Conservation (phyloP, 2,888 invertebrate genomes). For the Xanthorhoe designata region DNA sequence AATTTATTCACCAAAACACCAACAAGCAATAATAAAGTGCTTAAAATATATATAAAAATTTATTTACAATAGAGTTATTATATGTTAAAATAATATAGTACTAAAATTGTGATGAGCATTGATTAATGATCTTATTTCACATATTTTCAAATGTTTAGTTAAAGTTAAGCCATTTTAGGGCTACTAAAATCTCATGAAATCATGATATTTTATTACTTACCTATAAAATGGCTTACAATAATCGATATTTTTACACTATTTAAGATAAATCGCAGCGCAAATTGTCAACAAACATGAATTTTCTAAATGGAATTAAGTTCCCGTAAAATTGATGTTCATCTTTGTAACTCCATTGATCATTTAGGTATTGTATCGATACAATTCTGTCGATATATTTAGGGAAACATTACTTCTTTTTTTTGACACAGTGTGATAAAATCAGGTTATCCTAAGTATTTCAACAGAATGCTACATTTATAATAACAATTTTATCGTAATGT, state of each 20-base stretch:
- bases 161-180: conserved; percentile 48
- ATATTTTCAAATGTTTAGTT: conserved; percentile 83
- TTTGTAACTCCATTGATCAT: conserved; percentile 59
- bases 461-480: conserved; percentile 50
- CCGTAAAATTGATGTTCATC: conserved; percentile 66
- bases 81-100: conserved; percentile 37
- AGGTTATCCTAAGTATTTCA: background rate
- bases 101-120: conserved; percentile 75
- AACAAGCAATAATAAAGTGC: conserved; percentile 56
- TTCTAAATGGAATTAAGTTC: conserved; percentile 84
- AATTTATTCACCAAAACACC: conserved; percentile 35
- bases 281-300: conserved; percentile 58
- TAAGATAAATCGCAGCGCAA: conserved; percentile 55
- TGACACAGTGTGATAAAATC: background rate
- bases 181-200: conserved; percentile 52
- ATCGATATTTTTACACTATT: conserved; percentile 50
- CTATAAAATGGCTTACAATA: no score
- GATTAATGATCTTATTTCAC: conserved; percentile 77
- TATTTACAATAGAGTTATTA: conserved; percentile 47
- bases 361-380: conserved; percentile 62
- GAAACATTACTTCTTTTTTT: background rate
- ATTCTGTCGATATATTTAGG: conserved; percentile 1
- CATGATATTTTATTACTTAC: no score
- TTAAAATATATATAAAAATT: conserved; percentile 48
- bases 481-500: conserved; percentile 56